phyloP scores from a whole-genome alignment of 2,888 invertebrate genomes.

The Lasioglossum figueresi region DNA sequence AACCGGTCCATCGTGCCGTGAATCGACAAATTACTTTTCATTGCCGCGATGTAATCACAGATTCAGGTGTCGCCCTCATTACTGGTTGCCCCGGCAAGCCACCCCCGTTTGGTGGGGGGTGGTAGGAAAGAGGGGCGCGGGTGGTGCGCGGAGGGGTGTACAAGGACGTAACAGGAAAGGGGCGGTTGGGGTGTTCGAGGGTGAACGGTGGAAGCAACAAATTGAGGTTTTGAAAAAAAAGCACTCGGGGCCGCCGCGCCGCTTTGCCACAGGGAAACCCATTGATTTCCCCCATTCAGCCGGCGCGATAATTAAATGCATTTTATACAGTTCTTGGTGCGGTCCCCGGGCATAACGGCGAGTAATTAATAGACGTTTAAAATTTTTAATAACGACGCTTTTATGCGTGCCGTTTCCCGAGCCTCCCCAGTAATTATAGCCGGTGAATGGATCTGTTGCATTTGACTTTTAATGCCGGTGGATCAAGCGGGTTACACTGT shows the following conservation, averaged over 20 bases:
- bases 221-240: conserved; percentile 78
- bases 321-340: conserved; percentile 75
- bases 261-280: conserved; percentile 75
- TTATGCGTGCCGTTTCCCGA: conserved; percentile 73
- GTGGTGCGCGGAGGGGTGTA: conserved; percentile 51
- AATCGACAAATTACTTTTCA: conserved; percentile 77
- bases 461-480: conserved; percentile 79
- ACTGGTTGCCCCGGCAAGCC: conserved; percentile 63
- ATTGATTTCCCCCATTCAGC: conserved; percentile 80
- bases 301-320: conserved; percentile 80
- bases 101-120: background rate
- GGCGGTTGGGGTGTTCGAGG: conserved; percentile 53
- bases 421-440: conserved; percentile 78
- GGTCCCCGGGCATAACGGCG: conserved; percentile 72
- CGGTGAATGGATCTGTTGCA: conserved; percentile 80
- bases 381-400: conserved; percentile 82
- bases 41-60: conserved; percentile 76
- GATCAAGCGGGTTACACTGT: conserved; percentile 72
- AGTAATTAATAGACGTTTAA: conserved; percentile 82
- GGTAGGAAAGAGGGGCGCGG: background rate
- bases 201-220: conserved; percentile 71
- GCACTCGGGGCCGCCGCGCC: conserved; percentile 66
- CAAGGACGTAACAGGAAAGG: conserved; percentile 66
- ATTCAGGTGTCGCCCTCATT: conserved; percentile 78
- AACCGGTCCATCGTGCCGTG: conserved; percentile 72